Conservation (phyloP, 2,888 invertebrate genomes). For the Entomobrya proxima region DNA sequence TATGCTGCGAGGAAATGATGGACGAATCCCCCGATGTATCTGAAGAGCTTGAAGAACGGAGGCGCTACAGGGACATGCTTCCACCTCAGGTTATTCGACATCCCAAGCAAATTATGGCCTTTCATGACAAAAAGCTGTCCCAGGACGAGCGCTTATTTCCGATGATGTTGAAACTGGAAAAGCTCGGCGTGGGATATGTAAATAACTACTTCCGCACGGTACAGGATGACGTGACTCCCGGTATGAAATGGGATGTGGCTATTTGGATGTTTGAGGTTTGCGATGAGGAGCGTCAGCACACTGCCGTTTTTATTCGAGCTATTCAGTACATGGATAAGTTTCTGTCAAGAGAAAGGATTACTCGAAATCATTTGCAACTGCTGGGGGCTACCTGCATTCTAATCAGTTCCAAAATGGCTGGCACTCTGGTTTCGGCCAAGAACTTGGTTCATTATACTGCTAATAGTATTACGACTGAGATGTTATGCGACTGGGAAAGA, state of each 20-base stretch:
- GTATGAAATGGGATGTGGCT: slow-evolving; percentile 94
- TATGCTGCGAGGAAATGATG: slow-evolving; percentile 67
- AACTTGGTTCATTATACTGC: slow-evolving; percentile 95
- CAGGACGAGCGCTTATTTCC: slow-evolving; percentile 86
- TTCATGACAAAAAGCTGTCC: slow-evolving; percentile 86
- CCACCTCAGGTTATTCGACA: slow-evolving; percentile 7
- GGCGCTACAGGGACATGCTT: slow-evolving; percentile 5
- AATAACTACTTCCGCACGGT: slow-evolving; percentile 88
- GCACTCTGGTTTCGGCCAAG: slow-evolving; percentile 88
- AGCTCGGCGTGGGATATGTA: slow-evolving; percentile 76
- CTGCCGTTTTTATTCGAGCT: slow-evolving; percentile 94
- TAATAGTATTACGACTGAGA: slow-evolving; percentile 90
- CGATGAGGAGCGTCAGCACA: slow-evolving; percentile 93
- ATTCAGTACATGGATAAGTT: slow-evolving; percentile 96
- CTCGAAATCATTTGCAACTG: slow-evolving; percentile 92
- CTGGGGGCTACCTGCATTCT: slow-evolving; percentile 94
- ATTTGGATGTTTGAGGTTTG: slow-evolving; percentile 99
- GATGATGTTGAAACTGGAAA: slow-evolving; percentile 90
- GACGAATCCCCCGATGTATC: slow-evolving; percentile 61
- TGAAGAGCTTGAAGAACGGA: slow-evolving; percentile 18
- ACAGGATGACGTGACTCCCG: slow-evolving; percentile 91
- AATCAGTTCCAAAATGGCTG: slow-evolving; percentile 94
- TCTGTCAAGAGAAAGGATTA: slow-evolving; percentile 88
- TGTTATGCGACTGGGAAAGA: slow-evolving; percentile 83
- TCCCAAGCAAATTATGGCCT: slow-evolving; percentile 78